Conservation (phyloP, 1,140 invertebrate species). For the Sycophaga agraensis region DNA sequence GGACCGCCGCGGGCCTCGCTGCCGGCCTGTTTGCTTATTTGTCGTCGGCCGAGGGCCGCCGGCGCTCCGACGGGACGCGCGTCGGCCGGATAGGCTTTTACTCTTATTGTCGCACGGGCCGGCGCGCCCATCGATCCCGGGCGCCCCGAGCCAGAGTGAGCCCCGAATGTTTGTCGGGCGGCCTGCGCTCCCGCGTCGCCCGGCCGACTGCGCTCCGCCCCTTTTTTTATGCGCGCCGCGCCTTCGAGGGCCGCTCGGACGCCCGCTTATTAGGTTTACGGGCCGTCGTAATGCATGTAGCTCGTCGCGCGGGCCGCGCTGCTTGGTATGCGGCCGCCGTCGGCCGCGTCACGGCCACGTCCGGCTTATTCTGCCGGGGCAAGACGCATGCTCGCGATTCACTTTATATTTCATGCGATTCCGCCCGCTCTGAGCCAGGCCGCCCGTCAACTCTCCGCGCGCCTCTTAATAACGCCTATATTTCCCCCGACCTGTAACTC, state of each 20-base stretch:
- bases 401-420: conserved; percentile 7
- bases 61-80: neutral
- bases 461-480: conserved; percentile 5
- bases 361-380: neutral
- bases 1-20: no score
- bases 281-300: neutral
- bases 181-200: no score
- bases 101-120: conserved; percentile 7
- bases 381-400: neutral
- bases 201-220: neutral
- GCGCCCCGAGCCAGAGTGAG: no score
- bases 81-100: neutral
- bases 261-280: conserved; percentile 5
- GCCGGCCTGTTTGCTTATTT: conserved; percentile 10
- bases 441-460: no score
- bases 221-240: neutral
- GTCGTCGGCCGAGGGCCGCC: neutral
- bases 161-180: no score
- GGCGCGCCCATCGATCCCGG: no score
- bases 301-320: no score
- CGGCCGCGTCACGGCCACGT: neutral
- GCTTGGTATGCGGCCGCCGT: neutral
- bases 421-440: neutral
- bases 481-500: neutral
- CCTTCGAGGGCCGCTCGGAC: neutral